Evolutionary conservation across 2,797 vertebrate species (phyloP).

Genomic region (Salmo trutta): DNA sequence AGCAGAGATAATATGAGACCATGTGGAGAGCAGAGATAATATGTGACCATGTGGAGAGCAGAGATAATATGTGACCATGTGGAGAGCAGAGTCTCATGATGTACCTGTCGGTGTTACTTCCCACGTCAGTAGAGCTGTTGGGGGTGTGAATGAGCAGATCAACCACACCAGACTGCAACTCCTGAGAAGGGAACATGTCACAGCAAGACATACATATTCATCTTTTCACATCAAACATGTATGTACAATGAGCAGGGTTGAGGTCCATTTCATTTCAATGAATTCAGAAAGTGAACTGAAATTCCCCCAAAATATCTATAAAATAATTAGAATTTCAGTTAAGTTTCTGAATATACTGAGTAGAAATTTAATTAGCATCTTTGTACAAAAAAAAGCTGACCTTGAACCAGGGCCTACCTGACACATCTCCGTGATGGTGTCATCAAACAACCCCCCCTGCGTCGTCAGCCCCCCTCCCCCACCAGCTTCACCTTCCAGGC

Average conservation of each 20-base stretch:
- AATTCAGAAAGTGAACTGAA: no score
- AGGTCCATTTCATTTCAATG: no score
- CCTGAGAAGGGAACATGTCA: slow-evolving; percentile 54
- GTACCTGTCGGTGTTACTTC: slow-evolving; percentile 83
- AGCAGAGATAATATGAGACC: no score
- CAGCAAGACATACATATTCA: neutral
- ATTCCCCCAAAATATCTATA: accelerated
- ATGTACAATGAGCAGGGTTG: no score
- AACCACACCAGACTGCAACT: slow-evolving; percentile 79
- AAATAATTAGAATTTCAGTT: no score
- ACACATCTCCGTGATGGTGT: slow-evolving; percentile 85
- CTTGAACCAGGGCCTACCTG: slow-evolving; percentile 63
- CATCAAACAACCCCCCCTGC: slow-evolving; percentile 84
- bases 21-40: no score
- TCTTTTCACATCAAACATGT: neutral
- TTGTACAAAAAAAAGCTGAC: neutral
- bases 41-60: no score
- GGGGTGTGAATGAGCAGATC: slow-evolving; percentile 82
- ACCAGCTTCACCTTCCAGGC: slow-evolving; percentile 86
- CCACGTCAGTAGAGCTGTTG: slow-evolving; percentile 81
- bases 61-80: neutral
- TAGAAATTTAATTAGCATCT: neutral
- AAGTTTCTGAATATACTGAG: no score
- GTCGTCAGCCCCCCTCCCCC: slow-evolving; percentile 82
- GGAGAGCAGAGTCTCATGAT: neutral